These are phyloP conservation scores for Bombus consobrinus DNA, from an alignment of 1,140 invertebrate species.

Conservation along the genomic window DNA sequence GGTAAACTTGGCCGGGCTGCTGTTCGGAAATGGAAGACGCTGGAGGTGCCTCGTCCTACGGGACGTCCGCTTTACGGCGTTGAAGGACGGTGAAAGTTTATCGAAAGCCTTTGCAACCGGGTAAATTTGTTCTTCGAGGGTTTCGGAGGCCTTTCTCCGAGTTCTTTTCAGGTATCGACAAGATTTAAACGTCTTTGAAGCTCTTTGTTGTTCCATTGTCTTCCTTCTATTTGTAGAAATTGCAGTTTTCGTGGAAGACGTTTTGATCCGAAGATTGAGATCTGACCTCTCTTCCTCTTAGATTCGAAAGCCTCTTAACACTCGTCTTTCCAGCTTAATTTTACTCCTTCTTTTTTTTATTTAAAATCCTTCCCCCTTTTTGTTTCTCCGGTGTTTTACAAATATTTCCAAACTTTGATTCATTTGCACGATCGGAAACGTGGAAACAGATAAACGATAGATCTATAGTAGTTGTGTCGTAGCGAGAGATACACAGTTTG, in stretches of 20 bases:
- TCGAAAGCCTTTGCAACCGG: no score
- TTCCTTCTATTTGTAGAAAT: not conserved
- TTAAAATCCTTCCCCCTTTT: not conserved
- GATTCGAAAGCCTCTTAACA: not conserved
- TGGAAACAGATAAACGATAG: no score
- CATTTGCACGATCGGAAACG: not conserved
- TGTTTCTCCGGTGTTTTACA: not conserved
- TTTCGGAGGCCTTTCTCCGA: not conserved
- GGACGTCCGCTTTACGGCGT: not conserved
- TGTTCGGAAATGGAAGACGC: not conserved
- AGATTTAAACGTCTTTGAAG: not conserved
- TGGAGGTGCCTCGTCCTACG: not conserved
- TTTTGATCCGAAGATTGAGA: not conserved
- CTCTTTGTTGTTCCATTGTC: not conserved
- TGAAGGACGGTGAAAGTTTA: not conserved
- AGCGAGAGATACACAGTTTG: no score
- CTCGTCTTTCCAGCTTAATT: not conserved
- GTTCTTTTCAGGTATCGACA: no score
- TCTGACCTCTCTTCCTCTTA: not conserved
- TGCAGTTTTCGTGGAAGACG: not conserved
- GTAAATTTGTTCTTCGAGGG: not conserved
- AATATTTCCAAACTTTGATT: not conserved
- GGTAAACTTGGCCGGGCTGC: constrained; percentile 5
- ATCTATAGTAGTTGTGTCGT: no score
- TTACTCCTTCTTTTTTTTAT: not conserved